A percentile compares a stretch with the other conserved stretches of the same genome.
These are phyloP conservation scores for Tringa solitaria DNA, from an alignment of 2,113 vertebrate species.

Conservation along the genomic window DNA sequence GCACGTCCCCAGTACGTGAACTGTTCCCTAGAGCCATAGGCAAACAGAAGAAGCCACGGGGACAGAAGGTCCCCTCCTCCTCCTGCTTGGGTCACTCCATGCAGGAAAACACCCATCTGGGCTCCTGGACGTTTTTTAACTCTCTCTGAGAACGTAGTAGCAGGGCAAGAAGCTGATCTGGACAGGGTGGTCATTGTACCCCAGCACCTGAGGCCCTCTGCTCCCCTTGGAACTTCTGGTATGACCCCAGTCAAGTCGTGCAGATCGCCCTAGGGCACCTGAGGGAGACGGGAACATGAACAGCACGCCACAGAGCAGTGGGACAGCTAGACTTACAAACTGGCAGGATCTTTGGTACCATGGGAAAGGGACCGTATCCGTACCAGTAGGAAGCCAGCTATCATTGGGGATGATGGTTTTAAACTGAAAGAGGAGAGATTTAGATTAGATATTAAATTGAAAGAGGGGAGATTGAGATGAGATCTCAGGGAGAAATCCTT, in stretches of 20 bases:
- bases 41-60: neutral
- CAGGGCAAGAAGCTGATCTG: neutral
- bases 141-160: neutral
- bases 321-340: neutral
- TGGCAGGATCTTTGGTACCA: neutral
- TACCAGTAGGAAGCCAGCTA: neutral
- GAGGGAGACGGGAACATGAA: neutral
- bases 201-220: neutral
- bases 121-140: neutral
- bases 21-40: neutral
- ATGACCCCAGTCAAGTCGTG: neutral
- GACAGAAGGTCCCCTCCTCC: neutral
- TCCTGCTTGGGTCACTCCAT: neutral
- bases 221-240: neutral
- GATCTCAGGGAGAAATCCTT: too few relatives aligned
- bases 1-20: accelerated
- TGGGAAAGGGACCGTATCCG: neutral
- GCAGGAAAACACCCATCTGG: neutral
- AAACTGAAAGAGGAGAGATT: neutral
- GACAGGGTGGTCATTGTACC: neutral
- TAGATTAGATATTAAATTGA: neutral
- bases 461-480: neutral
- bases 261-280: neutral
- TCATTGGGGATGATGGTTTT: neutral
- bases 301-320: neutral